Percentiles rank a stretch among this genome's conserved stretches.
phyloP scores from a whole-genome alignment of 2,797 vertebrate genomes.

The Enteromius anoplus region DNA sequence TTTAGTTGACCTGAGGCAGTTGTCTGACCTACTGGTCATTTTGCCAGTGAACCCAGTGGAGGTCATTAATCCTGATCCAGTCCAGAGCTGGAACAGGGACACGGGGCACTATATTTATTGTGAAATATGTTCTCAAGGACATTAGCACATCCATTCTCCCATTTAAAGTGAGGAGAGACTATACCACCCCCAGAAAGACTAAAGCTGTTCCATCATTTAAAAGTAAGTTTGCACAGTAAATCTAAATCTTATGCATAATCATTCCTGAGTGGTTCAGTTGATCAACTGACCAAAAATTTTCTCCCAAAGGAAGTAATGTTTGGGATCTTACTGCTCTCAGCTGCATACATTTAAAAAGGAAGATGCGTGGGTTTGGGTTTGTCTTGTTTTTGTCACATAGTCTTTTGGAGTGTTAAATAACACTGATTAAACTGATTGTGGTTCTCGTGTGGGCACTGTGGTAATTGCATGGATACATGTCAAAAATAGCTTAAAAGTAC shows the following conservation, averaged over 20 bases:
- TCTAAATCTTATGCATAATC: slow-evolving; percentile 5
- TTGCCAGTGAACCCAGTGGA: slow-evolving; percentile 33
- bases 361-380: background rate
- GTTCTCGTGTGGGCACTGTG: background rate
- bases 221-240: slow-evolving; percentile 1
- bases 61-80: slow-evolving; percentile 40
- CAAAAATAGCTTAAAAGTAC: background rate
- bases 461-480: background rate
- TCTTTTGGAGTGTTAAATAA: slow-evolving; percentile 20
- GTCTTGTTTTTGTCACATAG: background rate
- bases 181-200: background rate
- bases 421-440: slow-evolving; percentile 4
- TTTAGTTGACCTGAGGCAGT: slow-evolving; percentile 35
- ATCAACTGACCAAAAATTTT: slow-evolving; percentile 14
- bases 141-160: slow-evolving; percentile 10
- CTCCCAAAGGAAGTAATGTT: background rate
- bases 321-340: background rate
- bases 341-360: background rate
- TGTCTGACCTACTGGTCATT: slow-evolving; percentile 50
- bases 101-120: slow-evolving; percentile 31
- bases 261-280: slow-evolving; percentile 17
- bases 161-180: background rate
- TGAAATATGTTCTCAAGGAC: slow-evolving; percentile 31
- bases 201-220: slow-evolving; percentile 19
- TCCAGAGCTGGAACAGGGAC: slow-evolving; percentile 36